A percentile compares a stretch with the other conserved stretches of the same genome.
Conservation (phyloP, 2,113 vertebrate species). For the Hippocampus comes region DNA sequence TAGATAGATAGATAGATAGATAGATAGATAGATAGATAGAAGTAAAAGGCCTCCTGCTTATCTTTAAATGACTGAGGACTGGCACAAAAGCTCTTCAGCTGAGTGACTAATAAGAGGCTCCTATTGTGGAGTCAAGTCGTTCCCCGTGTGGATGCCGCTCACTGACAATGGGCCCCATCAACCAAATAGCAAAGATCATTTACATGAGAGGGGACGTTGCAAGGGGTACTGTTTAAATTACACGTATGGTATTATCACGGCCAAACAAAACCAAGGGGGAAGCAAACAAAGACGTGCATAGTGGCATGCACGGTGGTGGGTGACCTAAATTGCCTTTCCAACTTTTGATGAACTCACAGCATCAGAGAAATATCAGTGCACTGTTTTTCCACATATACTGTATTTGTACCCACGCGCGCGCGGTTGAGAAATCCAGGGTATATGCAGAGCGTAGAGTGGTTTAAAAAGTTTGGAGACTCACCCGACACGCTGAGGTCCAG, state of each 20-base stretch:
- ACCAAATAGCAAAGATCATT: slow-evolving; percentile 54
- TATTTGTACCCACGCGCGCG: slow-evolving; percentile 14
- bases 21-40: not conserved
- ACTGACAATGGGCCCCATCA: slow-evolving; percentile 49
- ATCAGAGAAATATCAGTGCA: not conserved
- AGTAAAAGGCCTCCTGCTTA: slow-evolving; percentile 21
- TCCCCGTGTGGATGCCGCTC: slow-evolving; percentile 38
- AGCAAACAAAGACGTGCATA: not conserved
- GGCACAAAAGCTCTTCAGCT: slow-evolving; percentile 55
- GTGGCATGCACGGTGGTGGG: not conserved
- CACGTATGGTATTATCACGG: slow-evolving; percentile 8
- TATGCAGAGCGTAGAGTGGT: too few relatives aligned
- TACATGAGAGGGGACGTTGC: slow-evolving; percentile 36
- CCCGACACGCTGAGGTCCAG: slow-evolving; percentile 60
- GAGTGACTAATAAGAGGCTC: slow-evolving; percentile 40
- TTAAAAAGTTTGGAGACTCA: slow-evolving; percentile 36
- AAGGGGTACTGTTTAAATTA: not conserved
- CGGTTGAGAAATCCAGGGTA: slow-evolving; percentile 8
- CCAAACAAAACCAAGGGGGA: slow-evolving; percentile 12
- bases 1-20: too few relatives aligned
- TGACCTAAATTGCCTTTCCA: not conserved
- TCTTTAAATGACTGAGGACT: slow-evolving; percentile 19
- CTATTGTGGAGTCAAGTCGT: slow-evolving; percentile 50
- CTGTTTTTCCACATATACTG: slow-evolving; percentile 3
- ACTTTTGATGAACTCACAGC: not conserved